phyloP scores from a whole-genome alignment of 2,888 invertebrate genomes.

The Napeogenes sylphis region DNA sequence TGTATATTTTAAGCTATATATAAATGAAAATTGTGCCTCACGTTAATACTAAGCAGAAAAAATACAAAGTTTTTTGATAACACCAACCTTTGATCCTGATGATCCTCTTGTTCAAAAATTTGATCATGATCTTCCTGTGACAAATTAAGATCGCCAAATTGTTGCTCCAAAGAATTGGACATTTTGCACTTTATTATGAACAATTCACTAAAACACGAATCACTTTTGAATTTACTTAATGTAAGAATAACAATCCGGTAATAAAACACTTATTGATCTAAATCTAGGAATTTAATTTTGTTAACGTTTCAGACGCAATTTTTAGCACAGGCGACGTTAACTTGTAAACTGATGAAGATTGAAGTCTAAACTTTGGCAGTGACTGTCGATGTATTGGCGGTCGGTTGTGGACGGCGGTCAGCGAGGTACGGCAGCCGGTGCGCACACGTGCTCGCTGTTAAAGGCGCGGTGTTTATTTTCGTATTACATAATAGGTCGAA shows the following conservation, averaged over 20 bases:
- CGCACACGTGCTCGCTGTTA: slow-evolving; percentile 62
- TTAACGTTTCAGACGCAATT: slow-evolving; percentile 11
- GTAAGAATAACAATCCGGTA: slow-evolving; percentile 16
- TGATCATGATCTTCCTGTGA: slow-evolving; percentile 86
- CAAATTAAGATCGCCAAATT: slow-evolving; percentile 83
- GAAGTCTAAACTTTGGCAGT: slow-evolving; percentile 21
- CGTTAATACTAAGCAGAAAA: neutral
- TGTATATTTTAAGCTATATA: too few relatives aligned
- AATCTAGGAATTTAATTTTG: slow-evolving; percentile 3
- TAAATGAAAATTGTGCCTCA: too few relatives aligned
- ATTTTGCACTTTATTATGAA: slow-evolving; percentile 39
- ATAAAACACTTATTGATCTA: slow-evolving; percentile 13
- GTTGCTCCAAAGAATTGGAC: slow-evolving; percentile 78
- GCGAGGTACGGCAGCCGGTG: slow-evolving; percentile 39
- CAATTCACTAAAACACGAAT: slow-evolving; percentile 26
- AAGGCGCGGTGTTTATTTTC: slow-evolving; percentile 56
- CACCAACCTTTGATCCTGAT: slow-evolving; percentile 77
- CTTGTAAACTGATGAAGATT: neutral
- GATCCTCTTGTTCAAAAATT: slow-evolving; percentile 83
- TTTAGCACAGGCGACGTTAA: slow-evolving; percentile 1
- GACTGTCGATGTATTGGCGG: slow-evolving; percentile 34
- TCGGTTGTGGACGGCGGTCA: slow-evolving; percentile 30
- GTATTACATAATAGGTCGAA: slow-evolving; percentile 60
- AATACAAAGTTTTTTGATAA: neutral
- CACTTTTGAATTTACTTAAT: slow-evolving; percentile 17